Conservation (phyloP, 2,888 invertebrate genomes). For the Mythimna ferrago region DNA sequence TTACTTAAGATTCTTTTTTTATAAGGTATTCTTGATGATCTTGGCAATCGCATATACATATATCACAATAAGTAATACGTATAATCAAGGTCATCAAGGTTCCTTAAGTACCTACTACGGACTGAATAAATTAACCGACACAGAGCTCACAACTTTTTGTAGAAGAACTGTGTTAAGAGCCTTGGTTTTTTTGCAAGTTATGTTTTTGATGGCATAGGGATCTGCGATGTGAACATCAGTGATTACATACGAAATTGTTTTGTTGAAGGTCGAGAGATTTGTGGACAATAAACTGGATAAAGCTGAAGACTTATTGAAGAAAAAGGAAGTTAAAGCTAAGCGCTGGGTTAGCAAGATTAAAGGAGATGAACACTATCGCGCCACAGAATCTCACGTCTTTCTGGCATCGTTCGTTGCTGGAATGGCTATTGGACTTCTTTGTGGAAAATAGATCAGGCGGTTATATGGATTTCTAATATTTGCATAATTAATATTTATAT, state of each 20-base stretch:
- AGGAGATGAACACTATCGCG: slow-evolving; percentile 92
- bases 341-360: slow-evolving; percentile 94
- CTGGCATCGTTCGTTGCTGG: slow-evolving; percentile 95
- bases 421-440: slow-evolving; percentile 93
- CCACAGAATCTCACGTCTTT: slow-evolving; percentile 95
- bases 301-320: slow-evolving; percentile 94
- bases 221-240: background rate
- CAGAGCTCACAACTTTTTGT: no score
- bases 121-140: no score
- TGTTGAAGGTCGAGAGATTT: slow-evolving; percentile 94
- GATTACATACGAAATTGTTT: slow-evolving; percentile 45
- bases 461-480: background rate
- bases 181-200: no score
- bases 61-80: no score
- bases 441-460: slow-evolving; percentile 79
- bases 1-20: no score
- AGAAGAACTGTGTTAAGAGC: no score
- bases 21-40: no score
- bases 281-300: slow-evolving; percentile 95
- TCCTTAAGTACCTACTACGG: no score
- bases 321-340: slow-evolving; percentile 93
- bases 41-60: no score
- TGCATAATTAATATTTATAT: background rate
- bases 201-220: no score
- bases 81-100: no score